Evolutionary conservation across 2,113 vertebrate species (phyloP), one percentile per base, ranked within the genome.

Genomic region (Variabilichromis moorii): DNA sequence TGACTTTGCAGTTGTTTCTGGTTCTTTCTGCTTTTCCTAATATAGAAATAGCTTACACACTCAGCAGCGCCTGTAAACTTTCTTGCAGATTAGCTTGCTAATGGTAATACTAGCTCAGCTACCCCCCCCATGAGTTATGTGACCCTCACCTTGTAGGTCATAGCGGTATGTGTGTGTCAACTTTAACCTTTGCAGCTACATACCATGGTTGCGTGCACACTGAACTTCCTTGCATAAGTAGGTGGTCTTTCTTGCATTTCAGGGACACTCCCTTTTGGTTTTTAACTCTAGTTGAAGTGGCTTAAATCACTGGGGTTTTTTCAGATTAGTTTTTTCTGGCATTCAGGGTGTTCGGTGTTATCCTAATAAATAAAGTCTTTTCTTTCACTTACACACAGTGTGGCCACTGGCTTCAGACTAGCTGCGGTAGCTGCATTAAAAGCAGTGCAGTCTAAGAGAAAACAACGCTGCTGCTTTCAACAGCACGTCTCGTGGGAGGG

Each of bases 401-500:
- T 17, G 24, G n/a, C 9, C 21, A 26, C 3, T 31, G 71, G 21
- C 2, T 86, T 10, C 24, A 50, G 55, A 84, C 26, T 13, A 76
- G 24, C 24, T 10, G 24, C 1, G 3, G 42, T 45, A 76, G 42
- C 80, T 86, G 59, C 82, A 79, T 76, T 37, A 59, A 63, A 55
- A 89, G 31, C 63, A 82, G 2, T 66, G 40, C 47, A 9, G 51
- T 79, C 83, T 12, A 28, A 81, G n/a, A 84, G 55, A 73, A 88
- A 87, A 54, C 6, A 3, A 45, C 2, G 71, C 14, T 28, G 40
- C 71, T 76, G 42, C 71, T 31, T 76, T 76, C 24, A 76, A 47
- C 9, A 50, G 42, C 50, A 51, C 81, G 73, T 93, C 91, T 86
- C 86, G 35, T 17, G 83, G 82, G 91, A 91, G 66, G 59, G 61